Evolutionary conservation across 2,888 invertebrate species (phyloP), one percentile per base, ranked within the genome.

Genomic region (Achlya flavicornis): DNA sequence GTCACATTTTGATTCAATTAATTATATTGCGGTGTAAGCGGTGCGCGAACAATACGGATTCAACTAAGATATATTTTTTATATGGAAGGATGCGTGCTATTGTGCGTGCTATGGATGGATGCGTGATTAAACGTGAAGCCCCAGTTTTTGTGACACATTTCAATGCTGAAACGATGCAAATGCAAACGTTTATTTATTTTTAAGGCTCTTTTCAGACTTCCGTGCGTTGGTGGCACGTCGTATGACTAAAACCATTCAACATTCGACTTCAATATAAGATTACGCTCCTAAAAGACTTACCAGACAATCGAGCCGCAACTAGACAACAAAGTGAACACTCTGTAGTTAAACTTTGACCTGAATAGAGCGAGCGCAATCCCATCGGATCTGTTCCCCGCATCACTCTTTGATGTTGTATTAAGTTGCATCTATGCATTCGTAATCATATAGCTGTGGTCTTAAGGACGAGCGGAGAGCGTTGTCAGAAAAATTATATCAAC

Each of bases 281-380:
- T 48, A 16, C 43, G 43, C 4, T 46, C 43, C 4, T 5, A 10
- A 38, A 38, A 46, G 14, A 46, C 14, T 3, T 46, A 46, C n/a
- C 14, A 46, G 1, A 53, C 53, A 53, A 53, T 35, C 35, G 7
- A 35, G 35, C 4, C 35, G 35, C 35, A 6, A 53, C 19, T 10
- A 19, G 0, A 19, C 16, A 16, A 8, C n/a, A 19, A 53, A 53
- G 8, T n/a, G 53, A 53, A 53, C 53, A 19, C 53, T 53, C n/a
- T 19, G 53, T 53, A 16, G 53, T 16, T 78, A 77, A 80, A 77
- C 76, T 77, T 75, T 81, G 79, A 77, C 81, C 80, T 70, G 75
- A 63, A 76, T 70, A 46, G 46, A 46, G 46, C 64, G 63, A 61
- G 16, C 46, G 58, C 64, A 70, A 62, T 66, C 67, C 66, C 73